Conservation (phyloP, 2,888 invertebrate species). For the Tenodera sinensis region DNA sequence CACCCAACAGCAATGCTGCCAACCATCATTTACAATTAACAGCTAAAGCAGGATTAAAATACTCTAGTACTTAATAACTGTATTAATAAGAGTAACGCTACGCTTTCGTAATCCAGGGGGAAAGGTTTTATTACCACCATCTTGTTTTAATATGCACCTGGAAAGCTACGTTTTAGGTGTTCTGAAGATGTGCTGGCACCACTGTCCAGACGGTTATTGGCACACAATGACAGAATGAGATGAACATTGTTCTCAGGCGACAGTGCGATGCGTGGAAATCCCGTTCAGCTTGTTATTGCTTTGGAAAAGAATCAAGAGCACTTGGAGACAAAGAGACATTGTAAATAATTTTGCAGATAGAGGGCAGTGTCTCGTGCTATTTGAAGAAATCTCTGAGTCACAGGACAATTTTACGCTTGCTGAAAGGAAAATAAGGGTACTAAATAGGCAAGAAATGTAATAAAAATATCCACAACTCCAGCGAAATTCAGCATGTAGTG, state of each 20-base stretch:
- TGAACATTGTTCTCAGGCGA: background rate
- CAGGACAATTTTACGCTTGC: too few species aligned
- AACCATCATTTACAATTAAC: background rate
- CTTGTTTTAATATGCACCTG: background rate
- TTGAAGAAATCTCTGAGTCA: too few species aligned
- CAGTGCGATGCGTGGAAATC: background rate
- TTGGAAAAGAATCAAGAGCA: background rate
- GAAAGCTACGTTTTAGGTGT: background rate
- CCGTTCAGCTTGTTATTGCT: background rate
- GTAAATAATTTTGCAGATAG: background rate
- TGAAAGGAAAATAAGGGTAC: too few species aligned
- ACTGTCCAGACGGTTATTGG: background rate
- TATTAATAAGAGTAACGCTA: background rate
- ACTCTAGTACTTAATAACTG: background rate
- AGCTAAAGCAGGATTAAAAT: background rate
- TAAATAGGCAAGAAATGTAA: too few species aligned
- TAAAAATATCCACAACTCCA: too few species aligned
- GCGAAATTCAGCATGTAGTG: too few species aligned
- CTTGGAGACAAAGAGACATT: background rate
- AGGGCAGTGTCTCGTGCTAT: background rate
- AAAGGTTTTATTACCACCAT: background rate
- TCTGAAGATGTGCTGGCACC: background rate
- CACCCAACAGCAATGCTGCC: background rate
- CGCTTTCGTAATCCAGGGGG: background rate
- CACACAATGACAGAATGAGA: background rate